Evolutionary conservation across 2,888 invertebrate genomes (phyloP), one percentile per base, ranked within the genome.

Genomic region (Sphaerophoria taeniata): DNA sequence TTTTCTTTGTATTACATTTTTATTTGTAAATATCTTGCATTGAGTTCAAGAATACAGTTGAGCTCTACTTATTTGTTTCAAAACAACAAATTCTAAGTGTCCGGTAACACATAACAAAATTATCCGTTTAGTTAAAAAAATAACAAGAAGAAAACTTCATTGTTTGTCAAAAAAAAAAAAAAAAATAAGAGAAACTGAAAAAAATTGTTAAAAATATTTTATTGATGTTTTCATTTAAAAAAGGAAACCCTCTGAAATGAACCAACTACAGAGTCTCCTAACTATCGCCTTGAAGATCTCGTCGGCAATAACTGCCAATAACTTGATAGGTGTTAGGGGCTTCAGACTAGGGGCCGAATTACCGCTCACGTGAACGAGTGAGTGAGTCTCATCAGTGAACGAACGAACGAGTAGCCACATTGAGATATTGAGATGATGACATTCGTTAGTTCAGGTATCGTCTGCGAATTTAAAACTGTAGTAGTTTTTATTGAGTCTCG

Each of bases 161-260:
- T 79, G 79, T 79, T 79, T 74, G 67, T 79, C 67, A 33, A 70
- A 71, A 75, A 71, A 71, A n/a, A n/a, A n/a, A n/a, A n/a, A n/a
- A n/a, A n/a, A n/a, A n/a, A n/a, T 60, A 58, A 45, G 70, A 70
- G 36, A 47, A 53, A 71, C 36, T 60, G 51, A 53, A 51, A 34
- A 73, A 76, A 63, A 61, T 60, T 76, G 76, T 76, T 76, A 76
- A 71, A 74, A 55, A 60, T 55, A 49, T 47, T 58, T 7, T 45
- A 45, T 53, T 60, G 5, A 7, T 16, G 7, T 51, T 24, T 24
- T 51, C 24, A 24, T 24, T 4, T 24, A 9, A 51, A 11, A 11
- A 24, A 16, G 6, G 51, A 36, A 36, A 47, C 6, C 5, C 11
- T 12, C 3, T 14, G 47, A 14, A n/a, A n/a, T n/a, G n/a, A n/a